Evolutionary conservation across 1,140 invertebrate species (phyloP).

Genomic region (Copidosoma floridanum): DNA sequence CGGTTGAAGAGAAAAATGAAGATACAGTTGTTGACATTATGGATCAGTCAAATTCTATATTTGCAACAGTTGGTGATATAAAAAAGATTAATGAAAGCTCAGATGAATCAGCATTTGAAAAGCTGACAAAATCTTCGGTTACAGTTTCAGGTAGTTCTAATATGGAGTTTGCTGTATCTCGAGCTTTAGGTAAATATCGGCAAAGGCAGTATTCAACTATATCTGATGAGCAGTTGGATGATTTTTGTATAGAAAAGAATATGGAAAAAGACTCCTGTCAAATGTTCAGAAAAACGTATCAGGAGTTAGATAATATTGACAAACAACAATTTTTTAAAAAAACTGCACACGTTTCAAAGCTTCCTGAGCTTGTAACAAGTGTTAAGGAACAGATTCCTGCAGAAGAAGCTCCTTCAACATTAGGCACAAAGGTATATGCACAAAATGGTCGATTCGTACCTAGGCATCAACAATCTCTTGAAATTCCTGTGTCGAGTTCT

Average conservation of each 20-base stretch:
- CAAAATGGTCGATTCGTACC: constrained; percentile 60
- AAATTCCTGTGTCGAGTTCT: constrained; percentile 67
- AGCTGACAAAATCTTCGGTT: too few relatives aligned
- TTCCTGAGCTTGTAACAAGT: constrained; percentile 50
- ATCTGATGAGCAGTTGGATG: constrained; percentile 65
- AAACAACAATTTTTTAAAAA: too few relatives aligned
- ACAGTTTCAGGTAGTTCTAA: constrained; percentile 65
- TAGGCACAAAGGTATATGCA: constrained; percentile 59
- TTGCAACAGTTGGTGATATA: constrained; percentile 71
- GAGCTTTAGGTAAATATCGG: constrained; percentile 78
- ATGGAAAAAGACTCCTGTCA: constrained; percentile 37
- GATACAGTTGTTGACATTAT: too few relatives aligned
- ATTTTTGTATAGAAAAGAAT: constrained; percentile 53
- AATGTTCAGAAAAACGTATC: constrained; percentile 41
- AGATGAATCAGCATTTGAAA: too few relatives aligned
- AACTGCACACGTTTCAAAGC: constrained; percentile 45
- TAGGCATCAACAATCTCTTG: constrained; percentile 74
- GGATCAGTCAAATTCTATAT: constrained; percentile 63
- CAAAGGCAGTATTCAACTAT: constrained; percentile 71
- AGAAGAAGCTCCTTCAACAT: constrained; percentile 66
- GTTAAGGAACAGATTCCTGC: constrained; percentile 54
- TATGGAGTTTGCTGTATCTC: constrained; percentile 81
- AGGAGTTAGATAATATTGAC: constrained; percentile 45
- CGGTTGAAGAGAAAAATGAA: too few relatives aligned
- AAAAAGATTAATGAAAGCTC: constrained; percentile 60